Conservation (phyloP, 2,888 invertebrate species). For the Heliconius ismenius region DNA sequence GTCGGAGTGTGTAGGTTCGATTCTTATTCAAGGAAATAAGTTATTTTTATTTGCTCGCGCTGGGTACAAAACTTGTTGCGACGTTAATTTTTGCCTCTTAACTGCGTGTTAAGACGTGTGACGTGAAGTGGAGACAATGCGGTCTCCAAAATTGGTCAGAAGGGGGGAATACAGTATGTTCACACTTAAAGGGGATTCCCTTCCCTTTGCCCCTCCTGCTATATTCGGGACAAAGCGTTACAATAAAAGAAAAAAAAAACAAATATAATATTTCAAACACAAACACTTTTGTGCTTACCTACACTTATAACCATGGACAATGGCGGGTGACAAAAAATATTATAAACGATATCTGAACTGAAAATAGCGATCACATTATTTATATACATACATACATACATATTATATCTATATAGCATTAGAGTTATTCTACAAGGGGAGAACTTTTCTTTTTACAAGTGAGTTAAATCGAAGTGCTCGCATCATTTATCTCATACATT, state of each 20-base stretch:
- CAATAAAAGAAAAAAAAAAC: background rate
- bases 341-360: constrained; percentile 67
- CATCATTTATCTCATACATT: constrained; percentile 28
- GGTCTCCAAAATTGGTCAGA: no score
- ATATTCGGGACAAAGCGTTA: no score
- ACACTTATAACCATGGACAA: constrained; percentile 53
- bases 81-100: no score
- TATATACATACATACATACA: constrained; percentile 33
- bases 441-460: constrained; percentile 38
- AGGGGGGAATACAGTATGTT: no score
- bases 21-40: no score
- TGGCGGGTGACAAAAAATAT: constrained; percentile 64
- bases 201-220: no score
- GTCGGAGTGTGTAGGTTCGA: no score
- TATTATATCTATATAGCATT: constrained; percentile 44
- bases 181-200: no score
- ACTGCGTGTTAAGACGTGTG: no score
- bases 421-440: constrained; percentile 34
- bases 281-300: constrained; percentile 44
- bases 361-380: constrained; percentile 65
- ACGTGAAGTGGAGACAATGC: no score
- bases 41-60: no score
- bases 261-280: background rate
- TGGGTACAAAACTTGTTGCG: no score
- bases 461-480: constrained; percentile 31